These are phyloP conservation scores for Heterochromis multidens DNA, from an alignment of 2,113 vertebrate species.

Conservation along the genomic window DNA sequence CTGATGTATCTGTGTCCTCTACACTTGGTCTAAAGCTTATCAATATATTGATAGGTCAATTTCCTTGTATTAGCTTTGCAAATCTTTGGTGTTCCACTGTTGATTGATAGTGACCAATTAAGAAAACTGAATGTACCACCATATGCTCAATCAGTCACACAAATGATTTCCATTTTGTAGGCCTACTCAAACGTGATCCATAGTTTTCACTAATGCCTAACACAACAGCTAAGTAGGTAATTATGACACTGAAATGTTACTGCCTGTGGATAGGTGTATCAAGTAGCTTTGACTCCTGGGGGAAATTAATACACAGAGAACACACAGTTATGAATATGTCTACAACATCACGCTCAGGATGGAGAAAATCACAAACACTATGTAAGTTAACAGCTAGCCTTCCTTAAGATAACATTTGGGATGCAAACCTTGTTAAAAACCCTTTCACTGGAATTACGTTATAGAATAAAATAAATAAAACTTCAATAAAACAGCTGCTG, in stretches of 20 bases:
- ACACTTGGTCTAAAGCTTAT: not conserved
- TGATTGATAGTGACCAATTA: not conserved
- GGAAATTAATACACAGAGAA: conserved; percentile 24
- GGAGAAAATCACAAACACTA: not conserved
- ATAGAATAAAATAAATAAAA: not conserved
- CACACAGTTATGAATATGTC: conserved; percentile 16
- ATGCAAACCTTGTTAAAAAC: not conserved
- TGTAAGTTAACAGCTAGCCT: not conserved
- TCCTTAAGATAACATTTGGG: not conserved
- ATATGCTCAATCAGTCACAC: not conserved
- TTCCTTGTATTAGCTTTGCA: not conserved
- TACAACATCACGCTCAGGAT: not conserved
- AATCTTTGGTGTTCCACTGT: not conserved
- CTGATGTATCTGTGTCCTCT: not conserved
- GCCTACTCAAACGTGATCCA: not conserved
- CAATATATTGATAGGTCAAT: not conserved
- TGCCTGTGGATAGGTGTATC: conserved; percentile 1
- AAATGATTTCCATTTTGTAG: not conserved
- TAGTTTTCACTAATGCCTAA: not conserved
- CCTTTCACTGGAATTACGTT: not conserved
- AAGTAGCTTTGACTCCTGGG: not conserved
- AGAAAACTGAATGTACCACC: not conserved
- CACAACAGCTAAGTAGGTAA: not conserved
- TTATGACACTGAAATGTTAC: not conserved
- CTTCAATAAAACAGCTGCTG: not conserved